Conservation (phyloP, 1,140 invertebrate genomes). For the Sesamia nonagrioides region DNA sequence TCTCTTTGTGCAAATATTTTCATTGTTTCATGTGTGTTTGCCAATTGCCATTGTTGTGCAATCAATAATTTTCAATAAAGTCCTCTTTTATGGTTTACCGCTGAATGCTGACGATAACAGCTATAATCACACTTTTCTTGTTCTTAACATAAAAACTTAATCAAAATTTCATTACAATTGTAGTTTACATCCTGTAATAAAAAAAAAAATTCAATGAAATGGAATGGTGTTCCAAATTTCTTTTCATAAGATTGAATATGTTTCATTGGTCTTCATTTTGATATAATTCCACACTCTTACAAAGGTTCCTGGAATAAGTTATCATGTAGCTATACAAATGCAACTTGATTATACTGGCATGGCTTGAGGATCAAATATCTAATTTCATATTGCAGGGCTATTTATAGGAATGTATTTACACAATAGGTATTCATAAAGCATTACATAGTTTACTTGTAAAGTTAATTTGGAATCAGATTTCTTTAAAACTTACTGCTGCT, state of each 20-base stretch:
- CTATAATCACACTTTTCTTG: constrained; percentile 53
- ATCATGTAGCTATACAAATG: neutral
- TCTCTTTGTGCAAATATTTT: constrained; percentile 63
- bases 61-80: constrained; percentile 85
- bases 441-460: neutral
- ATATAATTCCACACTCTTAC: neutral
- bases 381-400: constrained; percentile 17
- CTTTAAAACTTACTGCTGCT: neutral
- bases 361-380: constrained; percentile 33
- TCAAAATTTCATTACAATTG: constrained; percentile 72
- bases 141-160: constrained; percentile 64
- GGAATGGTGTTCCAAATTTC: neutral
- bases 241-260: neutral
- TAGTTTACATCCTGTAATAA: constrained; percentile 67
- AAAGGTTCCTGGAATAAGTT: neutral
- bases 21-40: constrained; percentile 76
- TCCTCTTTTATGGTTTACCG: constrained; percentile 77
- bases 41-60: constrained; percentile 81
- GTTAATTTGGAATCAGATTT: neutral
- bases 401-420: constrained; percentile 3
- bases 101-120: constrained; percentile 72
- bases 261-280: neutral
- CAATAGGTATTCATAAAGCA: neutral
- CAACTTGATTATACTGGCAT: neutral
- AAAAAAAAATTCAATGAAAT: constrained; percentile 38